Evolutionary conservation across 1,140 invertebrate species (phyloP).

Genomic region (Wasmannia auropunctata): DNA sequence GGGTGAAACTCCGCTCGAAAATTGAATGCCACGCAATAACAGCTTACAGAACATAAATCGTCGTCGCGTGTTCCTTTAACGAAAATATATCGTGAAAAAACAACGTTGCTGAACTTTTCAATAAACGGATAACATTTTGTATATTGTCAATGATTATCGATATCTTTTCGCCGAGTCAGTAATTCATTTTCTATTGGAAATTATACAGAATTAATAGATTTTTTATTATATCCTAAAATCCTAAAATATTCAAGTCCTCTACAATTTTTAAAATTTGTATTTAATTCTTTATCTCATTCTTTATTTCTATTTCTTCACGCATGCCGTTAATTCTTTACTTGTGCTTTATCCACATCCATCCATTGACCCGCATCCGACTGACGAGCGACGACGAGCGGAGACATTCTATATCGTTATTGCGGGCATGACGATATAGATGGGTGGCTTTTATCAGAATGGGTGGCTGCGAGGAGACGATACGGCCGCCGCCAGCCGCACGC

Average conservation of each 20-base stretch:
- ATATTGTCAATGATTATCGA: background rate
- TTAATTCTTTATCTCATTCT: background rate
- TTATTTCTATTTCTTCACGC: background rate
- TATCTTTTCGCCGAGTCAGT: background rate
- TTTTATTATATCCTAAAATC: background rate
- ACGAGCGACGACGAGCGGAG: conserved; percentile 4
- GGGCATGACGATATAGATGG: conserved; percentile 55
- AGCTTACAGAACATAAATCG: conserved; percentile 7
- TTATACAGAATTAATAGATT: background rate
- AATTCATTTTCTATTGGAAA: background rate
- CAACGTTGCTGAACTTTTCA: background rate
- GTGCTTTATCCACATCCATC: background rate
- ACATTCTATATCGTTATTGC: conserved; percentile 46
- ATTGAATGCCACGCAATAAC: conserved; percentile 34
- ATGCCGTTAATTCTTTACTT: background rate
- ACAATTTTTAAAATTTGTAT: background rate
- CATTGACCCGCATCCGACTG: conserved; percentile 15
- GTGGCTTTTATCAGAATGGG: conserved; percentile 54
- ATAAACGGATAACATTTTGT: background rate
- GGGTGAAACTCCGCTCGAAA: conserved; percentile 31
- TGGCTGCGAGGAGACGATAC: conserved; percentile 35
- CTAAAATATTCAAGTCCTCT: background rate
- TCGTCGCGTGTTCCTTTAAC: background rate
- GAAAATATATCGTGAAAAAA: background rate
- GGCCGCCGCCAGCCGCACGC: background rate